These are phyloP conservation scores for Spinus olivaceus DNA, from an alignment of 2,797 vertebrate species.

Conservation along the genomic window DNA sequence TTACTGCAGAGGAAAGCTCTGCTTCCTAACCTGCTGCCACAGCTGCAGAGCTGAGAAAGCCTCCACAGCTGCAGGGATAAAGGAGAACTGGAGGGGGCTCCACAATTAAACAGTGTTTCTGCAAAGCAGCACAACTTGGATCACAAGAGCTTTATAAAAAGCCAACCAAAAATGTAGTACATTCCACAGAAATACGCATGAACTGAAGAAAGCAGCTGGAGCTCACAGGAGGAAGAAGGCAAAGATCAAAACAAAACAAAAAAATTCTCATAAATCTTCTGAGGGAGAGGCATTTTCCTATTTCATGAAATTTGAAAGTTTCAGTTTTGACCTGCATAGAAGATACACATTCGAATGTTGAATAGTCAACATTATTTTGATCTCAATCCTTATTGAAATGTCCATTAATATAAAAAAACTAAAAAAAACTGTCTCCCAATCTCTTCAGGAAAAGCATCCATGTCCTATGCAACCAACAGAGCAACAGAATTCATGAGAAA, in stretches of 20 bases:
- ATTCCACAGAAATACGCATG: not conserved
- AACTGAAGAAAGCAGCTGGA: conserved; percentile 37
- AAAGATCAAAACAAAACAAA: conserved; percentile 9
- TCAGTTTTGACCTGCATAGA: not conserved
- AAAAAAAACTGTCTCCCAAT: not conserved
- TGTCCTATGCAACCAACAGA: not conserved
- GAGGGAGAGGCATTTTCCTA: not conserved
- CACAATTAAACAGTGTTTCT: not conserved
- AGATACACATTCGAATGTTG: not conserved
- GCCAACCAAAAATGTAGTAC: not conserved
- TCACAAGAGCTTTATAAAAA: not conserved
- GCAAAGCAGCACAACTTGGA: not conserved
- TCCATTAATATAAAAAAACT: not conserved
- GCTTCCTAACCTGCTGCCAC: not conserved
- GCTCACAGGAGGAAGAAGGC: not conserved
- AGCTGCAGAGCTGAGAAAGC: conserved; percentile 37
- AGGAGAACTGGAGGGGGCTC: not conserved
- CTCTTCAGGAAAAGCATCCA: not conserved
- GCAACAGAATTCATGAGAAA: not conserved
- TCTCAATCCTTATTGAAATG: not conserved
- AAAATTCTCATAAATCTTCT: not conserved
- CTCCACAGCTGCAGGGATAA: conserved; percentile 12
- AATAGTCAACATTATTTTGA: not conserved
- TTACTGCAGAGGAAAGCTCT: not conserved
- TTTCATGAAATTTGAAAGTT: not conserved